phyloP scores from a whole-genome alignment of 2,113 vertebrate species.

The Dipodomys stephensi region DNA sequence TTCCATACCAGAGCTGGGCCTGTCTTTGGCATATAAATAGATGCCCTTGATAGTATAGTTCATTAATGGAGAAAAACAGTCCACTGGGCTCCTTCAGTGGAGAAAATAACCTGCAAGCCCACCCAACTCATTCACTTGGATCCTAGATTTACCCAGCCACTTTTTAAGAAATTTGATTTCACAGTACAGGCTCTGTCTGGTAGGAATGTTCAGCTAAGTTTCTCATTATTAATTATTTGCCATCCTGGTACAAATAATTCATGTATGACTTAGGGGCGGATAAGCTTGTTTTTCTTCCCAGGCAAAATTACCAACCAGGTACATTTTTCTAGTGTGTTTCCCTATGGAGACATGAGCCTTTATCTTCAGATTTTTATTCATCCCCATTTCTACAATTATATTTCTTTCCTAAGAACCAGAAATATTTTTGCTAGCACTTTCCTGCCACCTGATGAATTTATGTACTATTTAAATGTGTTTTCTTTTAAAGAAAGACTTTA shows the following conservation, averaged over 20 bases:
- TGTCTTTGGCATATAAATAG: conserved; percentile 72
- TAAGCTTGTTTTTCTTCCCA: conserved; percentile 56
- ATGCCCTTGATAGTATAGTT: conserved; percentile 29
- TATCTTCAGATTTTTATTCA: neutral
- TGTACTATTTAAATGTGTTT: conserved; percentile 27
- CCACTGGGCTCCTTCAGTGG: neutral
- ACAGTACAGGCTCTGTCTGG: neutral
- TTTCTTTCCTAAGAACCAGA: neutral
- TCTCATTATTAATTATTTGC: conserved; percentile 68
- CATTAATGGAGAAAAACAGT: conserved; percentile 59
- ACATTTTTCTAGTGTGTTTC: conserved; percentile 1
- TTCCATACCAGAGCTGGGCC: conserved; percentile 51
- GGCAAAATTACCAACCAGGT: conserved; percentile 37
- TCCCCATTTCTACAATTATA: neutral
- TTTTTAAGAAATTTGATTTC: conserved; percentile 23
- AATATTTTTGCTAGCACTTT: conserved; percentile 34
- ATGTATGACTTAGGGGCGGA: conserved; percentile 29
- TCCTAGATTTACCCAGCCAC: conserved; percentile 24
- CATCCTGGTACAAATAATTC: conserved; percentile 63
- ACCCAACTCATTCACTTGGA: conserved; percentile 21
- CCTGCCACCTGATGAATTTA: conserved; percentile 23
- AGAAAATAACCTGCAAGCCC: conserved; percentile 57
- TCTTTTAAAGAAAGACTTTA: conserved; percentile 29
- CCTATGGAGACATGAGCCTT: neutral
- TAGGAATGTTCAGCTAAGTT: conserved; percentile 51